Conservation (phyloP, 2,797 vertebrate species). For the Gobio occitaniae region DNA sequence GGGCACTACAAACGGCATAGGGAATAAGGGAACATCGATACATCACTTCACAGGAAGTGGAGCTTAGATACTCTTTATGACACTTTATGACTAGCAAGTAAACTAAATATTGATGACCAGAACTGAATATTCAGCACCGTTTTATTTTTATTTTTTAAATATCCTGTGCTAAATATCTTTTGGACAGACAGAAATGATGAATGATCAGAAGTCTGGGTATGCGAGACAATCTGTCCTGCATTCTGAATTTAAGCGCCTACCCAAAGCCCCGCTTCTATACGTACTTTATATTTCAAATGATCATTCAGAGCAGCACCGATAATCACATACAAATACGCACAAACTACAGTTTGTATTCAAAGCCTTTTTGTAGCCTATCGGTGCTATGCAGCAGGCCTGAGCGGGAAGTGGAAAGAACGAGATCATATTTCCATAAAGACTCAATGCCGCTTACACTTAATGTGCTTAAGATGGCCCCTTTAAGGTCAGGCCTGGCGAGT, state of each 20-base stretch:
- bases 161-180: background rate
- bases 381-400: slow-evolving; percentile 15
- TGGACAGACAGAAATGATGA: background rate
- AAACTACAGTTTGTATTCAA: background rate
- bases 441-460: slow-evolving; percentile 38
- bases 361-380: slow-evolving; percentile 37
- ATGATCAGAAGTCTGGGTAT: background rate
- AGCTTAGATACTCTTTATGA: background rate
- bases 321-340: slow-evolving; percentile 18
- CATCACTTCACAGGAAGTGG: too few relatives aligned
- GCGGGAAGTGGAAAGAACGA: slow-evolving; percentile 9
- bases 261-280: background rate
- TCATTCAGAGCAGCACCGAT: background rate
- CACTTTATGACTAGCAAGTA: background rate
- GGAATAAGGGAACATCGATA: too few relatives aligned
- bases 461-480: slow-evolving; percentile 41
- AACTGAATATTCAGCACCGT: background rate
- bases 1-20: too few relatives aligned
- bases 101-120: background rate
- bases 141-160: background rate
- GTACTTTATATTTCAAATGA: background rate
- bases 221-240: background rate
- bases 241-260: background rate
- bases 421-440: slow-evolving; percentile 46
- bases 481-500: slow-evolving; percentile 39